A percentile compares a stretch with the other conserved stretches of the same genome.
Conservation (phyloP, 2,888 invertebrate species). For the Steinernema carpocapsae region DNA sequence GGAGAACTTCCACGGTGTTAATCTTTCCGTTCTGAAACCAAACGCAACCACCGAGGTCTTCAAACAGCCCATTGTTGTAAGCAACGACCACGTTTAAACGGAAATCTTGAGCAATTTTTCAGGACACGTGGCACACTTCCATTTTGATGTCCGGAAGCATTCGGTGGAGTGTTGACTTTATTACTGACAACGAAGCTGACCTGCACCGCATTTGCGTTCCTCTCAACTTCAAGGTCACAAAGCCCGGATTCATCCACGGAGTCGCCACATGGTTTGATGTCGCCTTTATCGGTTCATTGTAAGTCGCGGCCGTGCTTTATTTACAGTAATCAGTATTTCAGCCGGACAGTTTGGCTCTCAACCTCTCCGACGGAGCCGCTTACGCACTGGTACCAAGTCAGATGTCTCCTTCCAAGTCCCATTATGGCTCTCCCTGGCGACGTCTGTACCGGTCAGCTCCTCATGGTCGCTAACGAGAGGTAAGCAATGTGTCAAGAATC, state of each 20-base stretch:
- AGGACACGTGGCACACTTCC: slow-evolving; percentile 93
- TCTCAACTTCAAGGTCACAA: slow-evolving; percentile 86
- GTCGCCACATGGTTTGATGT: slow-evolving; percentile 98
- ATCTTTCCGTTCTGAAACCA: slow-evolving; percentile 85
- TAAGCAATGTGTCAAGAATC: slow-evolving; percentile 63
- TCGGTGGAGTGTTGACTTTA: slow-evolving; percentile 90
- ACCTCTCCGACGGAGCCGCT: slow-evolving; percentile 96
- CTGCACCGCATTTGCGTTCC: slow-evolving; percentile 94
- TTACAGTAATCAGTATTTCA: no score
- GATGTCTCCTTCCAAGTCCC: slow-evolving; percentile 90
- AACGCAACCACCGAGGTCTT: slow-evolving; percentile 97
- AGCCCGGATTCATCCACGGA: slow-evolving; percentile 93
- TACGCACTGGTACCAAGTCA: slow-evolving; percentile 98
- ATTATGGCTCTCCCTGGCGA: slow-evolving; percentile 84
- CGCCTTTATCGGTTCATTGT: slow-evolving; percentile 81
- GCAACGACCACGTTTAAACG: slow-evolving; percentile 45
- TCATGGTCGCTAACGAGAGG: slow-evolving; percentile 89
- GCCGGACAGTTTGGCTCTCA: slow-evolving; percentile 90
- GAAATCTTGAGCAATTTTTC: slow-evolving; percentile 12
- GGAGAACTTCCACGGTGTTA: slow-evolving; percentile 95
- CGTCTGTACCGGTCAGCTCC: slow-evolving; percentile 83
- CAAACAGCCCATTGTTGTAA: slow-evolving; percentile 87
- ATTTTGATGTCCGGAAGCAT: slow-evolving; percentile 94
- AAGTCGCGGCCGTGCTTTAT: slow-evolving; percentile 37
- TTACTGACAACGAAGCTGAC: slow-evolving; percentile 87